These are phyloP conservation scores for Micromys minutus DNA, from an alignment of 2,113 vertebrate genomes.

Conservation along the genomic window DNA sequence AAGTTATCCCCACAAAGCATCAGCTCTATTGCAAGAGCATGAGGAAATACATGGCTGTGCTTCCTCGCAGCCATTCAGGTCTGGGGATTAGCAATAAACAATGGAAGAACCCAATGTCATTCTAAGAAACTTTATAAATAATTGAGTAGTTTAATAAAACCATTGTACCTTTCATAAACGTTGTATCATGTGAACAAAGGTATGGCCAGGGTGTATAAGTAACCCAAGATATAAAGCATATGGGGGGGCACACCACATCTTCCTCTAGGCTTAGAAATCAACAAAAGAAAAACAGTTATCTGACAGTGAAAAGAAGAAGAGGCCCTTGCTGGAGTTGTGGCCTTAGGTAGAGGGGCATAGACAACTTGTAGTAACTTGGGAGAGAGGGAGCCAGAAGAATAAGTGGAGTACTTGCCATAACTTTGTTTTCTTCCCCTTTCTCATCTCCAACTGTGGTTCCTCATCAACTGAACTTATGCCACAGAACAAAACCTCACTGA, in stretches of 20 bases:
- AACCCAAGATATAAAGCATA: neutral
- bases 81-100: neutral
- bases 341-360: neutral
- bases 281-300: neutral
- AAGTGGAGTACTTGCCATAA: neutral
- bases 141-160: slow-evolving; percentile 39
- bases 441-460: neutral
- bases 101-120: neutral
- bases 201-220: slow-evolving; percentile 6
- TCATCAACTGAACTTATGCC: neutral
- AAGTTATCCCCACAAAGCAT: neutral
- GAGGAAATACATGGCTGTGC: neutral
- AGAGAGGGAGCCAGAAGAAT: neutral
- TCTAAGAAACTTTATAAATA: slow-evolving; percentile 40
- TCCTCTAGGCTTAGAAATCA: slow-evolving; percentile 3
- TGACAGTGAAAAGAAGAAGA: neutral
- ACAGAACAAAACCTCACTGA: neutral
- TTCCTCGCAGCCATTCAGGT: slow-evolving; percentile 12
- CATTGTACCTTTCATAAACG: too few relatives aligned
- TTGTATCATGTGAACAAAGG: neutral
- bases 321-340: neutral
- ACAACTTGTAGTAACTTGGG: neutral
- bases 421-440: neutral
- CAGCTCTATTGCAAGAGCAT: neutral
- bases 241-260: neutral